Base-by-base conservation (phyloP, 2,888 invertebrate genomes). In the Camponotus fellah region DNA sequence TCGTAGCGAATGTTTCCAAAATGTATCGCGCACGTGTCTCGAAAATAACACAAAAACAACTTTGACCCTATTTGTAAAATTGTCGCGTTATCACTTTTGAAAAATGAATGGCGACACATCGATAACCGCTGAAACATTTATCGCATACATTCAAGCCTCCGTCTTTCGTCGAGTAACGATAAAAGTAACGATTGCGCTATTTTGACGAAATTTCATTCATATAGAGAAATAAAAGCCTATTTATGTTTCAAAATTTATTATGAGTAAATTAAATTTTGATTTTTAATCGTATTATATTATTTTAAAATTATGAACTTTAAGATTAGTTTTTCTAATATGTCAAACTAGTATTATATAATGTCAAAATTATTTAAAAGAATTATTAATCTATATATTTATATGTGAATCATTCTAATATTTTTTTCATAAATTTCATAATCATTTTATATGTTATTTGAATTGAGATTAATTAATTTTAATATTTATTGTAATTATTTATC, bases 1-100 rank as follows among this genome's bases (percentile, higher is more conserved):
- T 17, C 43, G 58, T 21, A 6, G 1, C 12, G 34, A 37, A 12
- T 46, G n/a, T 37, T 60, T 21, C 46, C 43, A 34, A 79, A 26
- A 17, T 21, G 32, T 6, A 34, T n/a, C 10, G 14, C 32, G 14
- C 40, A 10, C 34, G n/a, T 53, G 26, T 37, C n/a, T 21, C 10
- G 34, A 21, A 71, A 71, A 56, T 10, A 12, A 26, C 14, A 37
- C 32, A 6, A 34, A 26, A 10, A 49, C 4, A 34, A 53, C 17
- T 8, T 26, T 9, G 17, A 69, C 58, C 21, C 40, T 12, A 43
- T 58, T 46, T 17, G 53, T 49, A 32, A n/a, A 34, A 14, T 34
- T n/a, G 21, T 21, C 68, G n/a, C n/a, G 40, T 77, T 77, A 79
- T 58, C 58, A 43, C 43, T 6, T 56, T 77, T 68, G 34, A 60